Conservation (phyloP, 2,888 invertebrate species). For the Alviniconcha strummeri region DNA sequence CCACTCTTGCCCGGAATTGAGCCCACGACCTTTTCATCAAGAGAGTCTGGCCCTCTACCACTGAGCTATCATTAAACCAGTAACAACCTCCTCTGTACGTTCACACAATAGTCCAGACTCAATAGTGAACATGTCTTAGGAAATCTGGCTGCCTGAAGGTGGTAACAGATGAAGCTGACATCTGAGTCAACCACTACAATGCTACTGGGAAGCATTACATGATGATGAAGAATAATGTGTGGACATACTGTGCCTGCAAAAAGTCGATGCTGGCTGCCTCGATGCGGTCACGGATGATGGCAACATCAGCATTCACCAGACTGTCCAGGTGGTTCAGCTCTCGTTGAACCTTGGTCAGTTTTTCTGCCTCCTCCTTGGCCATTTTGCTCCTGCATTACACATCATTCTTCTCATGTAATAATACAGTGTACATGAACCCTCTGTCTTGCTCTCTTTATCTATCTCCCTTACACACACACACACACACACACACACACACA, state of each 20-base stretch:
- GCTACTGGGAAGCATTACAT: too few relatives aligned
- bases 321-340: slow-evolving; percentile 75
- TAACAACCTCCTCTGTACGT: too few relatives aligned
- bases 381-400: slow-evolving; percentile 80
- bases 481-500: neutral
- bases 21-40: too few relatives aligned
- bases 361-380: slow-evolving; percentile 81
- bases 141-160: too few relatives aligned
- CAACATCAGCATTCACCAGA: slow-evolving; percentile 84
- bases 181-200: too few relatives aligned
- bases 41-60: too few relatives aligned
- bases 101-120: too few relatives aligned
- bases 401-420: neutral
- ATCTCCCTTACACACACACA: neutral
- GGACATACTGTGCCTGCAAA: slow-evolving; percentile 83
- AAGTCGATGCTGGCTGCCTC: slow-evolving; percentile 84
- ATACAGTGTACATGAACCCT: neutral
- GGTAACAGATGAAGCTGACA: too few relatives aligned
- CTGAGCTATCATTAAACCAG: too few relatives aligned
- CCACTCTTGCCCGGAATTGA: too few relatives aligned
- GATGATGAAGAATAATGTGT: too few relatives aligned
- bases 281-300: slow-evolving; percentile 84
- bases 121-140: too few relatives aligned
- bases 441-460: neutral
- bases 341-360: slow-evolving; percentile 73